Base-by-base conservation (phyloP, 2,888 invertebrate species). In the Panorpa germanica region DNA sequence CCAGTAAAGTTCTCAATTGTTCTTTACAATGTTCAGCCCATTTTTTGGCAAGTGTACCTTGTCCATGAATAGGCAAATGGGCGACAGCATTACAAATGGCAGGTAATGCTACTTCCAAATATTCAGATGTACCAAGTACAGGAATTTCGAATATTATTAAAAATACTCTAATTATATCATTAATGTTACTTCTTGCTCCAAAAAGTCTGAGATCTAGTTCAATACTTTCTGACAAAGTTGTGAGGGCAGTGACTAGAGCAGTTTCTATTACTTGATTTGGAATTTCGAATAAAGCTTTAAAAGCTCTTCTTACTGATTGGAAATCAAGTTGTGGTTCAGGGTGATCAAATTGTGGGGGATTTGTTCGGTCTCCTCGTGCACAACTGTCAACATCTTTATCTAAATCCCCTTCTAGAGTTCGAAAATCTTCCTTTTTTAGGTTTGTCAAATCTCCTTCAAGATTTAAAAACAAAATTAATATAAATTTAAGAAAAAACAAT, bases 311-410 rank as follows among this genome's bases (percentile, higher is more conserved):
- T 44, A 23, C 52, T 50, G 3, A 39, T 48, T 42, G 38, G 28
- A 81, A 61, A 50, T 85, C 83, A n/a, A 83, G 60, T 14, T 57
- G 63, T 1, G 59, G 57, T 14, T 34, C 34, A 8, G 36, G 31
- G 18, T 35, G 32, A 32, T 17, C 16, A 19, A 34, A 22, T 23
- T 38, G 37, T 10, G 35, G 29, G 4, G 31, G 25, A 12, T 32
- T 21, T 17, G 19, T 25, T 24, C 35, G 29, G 22, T 46, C 45
- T 14, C 42, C 43, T 33, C 50, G 50, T 7, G 38, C 40, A 35
- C 70, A 63, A 43, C 77, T 71, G 44, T 88, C 86, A 43, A 77
- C 73, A 46, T 88, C 88, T 54, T 88, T 88, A 42, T 90, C 88
- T 38, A 72, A 67, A 48, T 88, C 86, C 29, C 70, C 72, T 48